Evolutionary conservation across 2,888 invertebrate species (phyloP), one percentile per base, ranked within the genome.

Genomic region (Phengaris arion): DNA sequence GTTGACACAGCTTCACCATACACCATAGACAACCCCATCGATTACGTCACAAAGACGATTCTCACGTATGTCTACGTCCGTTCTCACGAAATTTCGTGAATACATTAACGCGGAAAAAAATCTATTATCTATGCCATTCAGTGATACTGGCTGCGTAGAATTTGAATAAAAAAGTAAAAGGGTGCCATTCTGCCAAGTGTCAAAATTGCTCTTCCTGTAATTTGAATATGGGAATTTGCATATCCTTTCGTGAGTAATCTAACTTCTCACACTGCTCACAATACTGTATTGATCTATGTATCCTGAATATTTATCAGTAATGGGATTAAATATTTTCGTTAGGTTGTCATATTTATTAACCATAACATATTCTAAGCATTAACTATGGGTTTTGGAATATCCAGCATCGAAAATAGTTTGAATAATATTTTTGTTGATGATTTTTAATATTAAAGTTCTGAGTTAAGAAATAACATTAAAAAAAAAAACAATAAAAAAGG

Each of bases 141-240:
- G 79, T 81, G 82, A 86, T 84, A 87, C 89, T 89, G 89, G 87
- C 86, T 87, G 84, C 84, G 87, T 85, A 86, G 85, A 82, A 92
- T 92, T 92, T 92, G 87, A 92, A 92, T 92, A 90, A 85, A 85
- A 84, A 87, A 81, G 85, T 83, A 86, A 87, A 88, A 88, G 90
- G 89, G 89, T 87, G 82, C 87, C 84, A 92, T 93, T 93, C 92
- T 92, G 89, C 86, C 81, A 84, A 90, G 93, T 93, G 93, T 93
- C 92, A 92, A 91, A 93, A 92, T 91, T 91, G 88, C 87, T 92
- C 92, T 92, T 92, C 92, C 90, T 82, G 84, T 81, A 84, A 91
- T 93, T 93, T 92, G 90, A 92, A 93, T 93, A 91, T 90, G 87
- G 87, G 89, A 88, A 85, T 92, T 92, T 93, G 91, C 92, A 93